Conservation (phyloP, 2,113 vertebrate genomes). For the Otocyon megalotis region DNA sequence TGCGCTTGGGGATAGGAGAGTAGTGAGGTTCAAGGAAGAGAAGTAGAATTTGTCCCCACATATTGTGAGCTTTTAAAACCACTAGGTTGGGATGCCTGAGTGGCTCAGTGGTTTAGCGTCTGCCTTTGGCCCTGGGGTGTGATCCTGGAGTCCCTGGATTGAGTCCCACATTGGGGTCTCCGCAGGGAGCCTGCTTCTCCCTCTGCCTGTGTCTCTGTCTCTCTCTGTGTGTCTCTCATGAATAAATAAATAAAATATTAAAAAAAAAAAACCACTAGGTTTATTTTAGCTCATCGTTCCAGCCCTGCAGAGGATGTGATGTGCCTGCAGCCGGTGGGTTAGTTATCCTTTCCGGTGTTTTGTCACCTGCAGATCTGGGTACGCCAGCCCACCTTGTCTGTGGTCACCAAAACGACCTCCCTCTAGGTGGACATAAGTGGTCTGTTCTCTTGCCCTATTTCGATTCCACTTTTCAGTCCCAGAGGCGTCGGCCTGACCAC, state of each 20-base stretch:
- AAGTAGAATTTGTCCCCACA: not conserved
- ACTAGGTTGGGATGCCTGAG: not conserved
- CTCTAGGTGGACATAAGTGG: not conserved
- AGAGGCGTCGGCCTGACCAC: not conserved
- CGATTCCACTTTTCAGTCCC: not conserved
- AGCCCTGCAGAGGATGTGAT: not conserved
- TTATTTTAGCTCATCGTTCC: not conserved
- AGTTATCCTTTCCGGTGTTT: not conserved
- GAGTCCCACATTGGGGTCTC: no score
- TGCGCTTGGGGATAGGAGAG: not conserved
- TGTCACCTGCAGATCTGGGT: constrained; percentile 15
- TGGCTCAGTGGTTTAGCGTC: no score
- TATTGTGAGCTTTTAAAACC: not conserved
- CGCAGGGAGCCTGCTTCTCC: no score
- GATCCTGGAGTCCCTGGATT: no score
- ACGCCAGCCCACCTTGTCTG: not conserved
- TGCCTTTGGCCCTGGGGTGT: no score
- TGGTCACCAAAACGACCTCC: not conserved
- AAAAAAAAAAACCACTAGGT: not conserved
- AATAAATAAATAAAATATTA: no score
- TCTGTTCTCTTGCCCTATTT: constrained; percentile 15
- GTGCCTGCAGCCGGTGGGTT: not conserved
- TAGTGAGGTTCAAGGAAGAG: not conserved
- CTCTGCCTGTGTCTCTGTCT: no score
- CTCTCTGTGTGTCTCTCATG: no score